These are phyloP conservation scores for Phyllotreta cruciferae DNA, from an alignment of 2,888 invertebrate species.

Conservation along the genomic window DNA sequence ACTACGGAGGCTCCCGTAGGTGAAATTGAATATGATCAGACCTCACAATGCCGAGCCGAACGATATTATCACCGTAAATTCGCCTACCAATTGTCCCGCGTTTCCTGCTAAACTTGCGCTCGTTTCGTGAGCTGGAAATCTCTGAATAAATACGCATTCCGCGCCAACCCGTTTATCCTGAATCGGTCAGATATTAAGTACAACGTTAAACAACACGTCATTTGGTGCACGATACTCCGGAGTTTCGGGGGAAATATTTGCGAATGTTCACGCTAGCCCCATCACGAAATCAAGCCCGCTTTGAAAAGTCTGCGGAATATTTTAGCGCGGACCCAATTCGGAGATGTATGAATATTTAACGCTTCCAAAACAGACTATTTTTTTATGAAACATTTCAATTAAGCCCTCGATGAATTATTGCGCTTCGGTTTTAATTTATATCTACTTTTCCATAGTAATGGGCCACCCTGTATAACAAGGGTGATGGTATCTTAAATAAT, in stretches of 20 bases:
- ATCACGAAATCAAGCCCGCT: slow-evolving; percentile 23
- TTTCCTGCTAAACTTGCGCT: neutral
- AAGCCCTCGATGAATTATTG: slow-evolving; percentile 2
- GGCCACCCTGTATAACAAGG: no score
- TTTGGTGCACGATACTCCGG: slow-evolving; percentile 26
- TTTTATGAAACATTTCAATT: slow-evolving; percentile 2
- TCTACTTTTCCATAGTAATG: no score
- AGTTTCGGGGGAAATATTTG: slow-evolving; percentile 25
- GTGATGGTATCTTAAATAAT: no score
- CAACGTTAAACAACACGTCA: slow-evolving; percentile 27
- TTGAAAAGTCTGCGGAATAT: slow-evolving; percentile 18
- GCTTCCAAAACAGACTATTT: neutral
- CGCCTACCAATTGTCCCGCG: neutral
- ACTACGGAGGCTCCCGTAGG: slow-evolving; percentile 5
- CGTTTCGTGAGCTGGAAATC: no score
- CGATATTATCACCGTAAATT: neutral
- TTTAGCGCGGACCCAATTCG: slow-evolving; percentile 5
- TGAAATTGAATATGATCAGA: slow-evolving; percentile 3
- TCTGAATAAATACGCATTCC: neutral
- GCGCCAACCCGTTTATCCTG: slow-evolving; percentile 20
- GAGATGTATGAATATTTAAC: slow-evolving; percentile 19
- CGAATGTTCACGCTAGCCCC: slow-evolving; percentile 24
- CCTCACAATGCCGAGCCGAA: neutral
- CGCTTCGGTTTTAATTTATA: neutral
- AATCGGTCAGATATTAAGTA: slow-evolving; percentile 24